Evolutionary conservation across 2,113 vertebrate genomes (phyloP).

Genomic region (Pithys albifrons): DNA sequence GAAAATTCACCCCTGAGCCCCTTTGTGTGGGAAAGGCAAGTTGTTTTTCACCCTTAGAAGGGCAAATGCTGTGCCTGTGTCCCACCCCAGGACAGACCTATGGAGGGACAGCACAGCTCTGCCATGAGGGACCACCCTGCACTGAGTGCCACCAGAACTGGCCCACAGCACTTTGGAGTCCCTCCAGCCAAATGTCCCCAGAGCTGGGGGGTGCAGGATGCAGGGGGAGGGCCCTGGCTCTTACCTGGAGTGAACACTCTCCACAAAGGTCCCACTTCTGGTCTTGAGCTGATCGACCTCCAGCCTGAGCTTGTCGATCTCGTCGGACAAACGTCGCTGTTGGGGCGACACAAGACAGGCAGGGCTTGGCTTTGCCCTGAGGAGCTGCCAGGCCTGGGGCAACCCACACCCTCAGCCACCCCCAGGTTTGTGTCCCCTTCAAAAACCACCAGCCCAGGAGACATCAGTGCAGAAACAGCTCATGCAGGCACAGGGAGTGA

Average conservation of each 20-base stretch:
- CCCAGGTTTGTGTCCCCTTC: background rate
- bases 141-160: background rate
- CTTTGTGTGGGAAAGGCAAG: background rate
- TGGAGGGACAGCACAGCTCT: background rate
- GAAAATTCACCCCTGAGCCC: background rate
- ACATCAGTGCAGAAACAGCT: background rate
- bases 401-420: background rate
- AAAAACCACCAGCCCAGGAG: background rate
- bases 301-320: conserved; percentile 92
- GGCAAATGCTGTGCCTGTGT: background rate
- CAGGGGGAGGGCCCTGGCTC: background rate
- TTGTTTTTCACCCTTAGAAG: background rate
- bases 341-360: background rate
- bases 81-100: background rate
- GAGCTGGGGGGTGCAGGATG: background rate
- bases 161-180: background rate
- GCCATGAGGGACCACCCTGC: background rate
- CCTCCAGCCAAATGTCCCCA: background rate
- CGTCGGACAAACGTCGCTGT: conserved; percentile 91
- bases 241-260: conserved; percentile 88
- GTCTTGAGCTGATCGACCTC: conserved; percentile 95
- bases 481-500: background rate
- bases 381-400: background rate
- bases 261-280: conserved; percentile 86
- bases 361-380: background rate